Conservation (phyloP, 2,113 vertebrate genomes). For the Rhea pennata region DNA sequence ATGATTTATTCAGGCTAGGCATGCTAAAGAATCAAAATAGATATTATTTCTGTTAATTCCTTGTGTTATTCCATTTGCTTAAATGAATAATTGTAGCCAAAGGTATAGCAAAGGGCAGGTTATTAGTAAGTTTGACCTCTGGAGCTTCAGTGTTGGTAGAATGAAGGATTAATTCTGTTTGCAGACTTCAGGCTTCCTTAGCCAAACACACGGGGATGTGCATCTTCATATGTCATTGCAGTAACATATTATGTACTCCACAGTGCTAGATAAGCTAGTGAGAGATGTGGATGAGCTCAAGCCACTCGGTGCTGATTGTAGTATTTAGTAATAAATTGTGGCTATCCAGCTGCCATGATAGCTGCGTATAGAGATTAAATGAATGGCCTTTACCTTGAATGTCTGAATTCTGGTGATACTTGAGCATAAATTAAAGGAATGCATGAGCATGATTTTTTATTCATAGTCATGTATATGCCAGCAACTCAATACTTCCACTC, state of each 20-base stretch:
- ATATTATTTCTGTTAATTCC: not conserved
- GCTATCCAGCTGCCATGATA: fast-evolving
- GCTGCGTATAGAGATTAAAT: not conserved
- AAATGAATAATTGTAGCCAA: not conserved
- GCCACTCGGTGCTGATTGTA: not conserved
- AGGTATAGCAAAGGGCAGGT: not conserved
- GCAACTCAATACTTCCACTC: not conserved
- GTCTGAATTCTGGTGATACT: not conserved
- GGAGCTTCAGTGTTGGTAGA: not conserved
- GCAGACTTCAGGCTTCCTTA: not conserved
- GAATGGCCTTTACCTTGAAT: not conserved
- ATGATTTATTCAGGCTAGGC: not conserved
- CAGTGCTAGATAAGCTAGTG: not conserved
- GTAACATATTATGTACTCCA: not conserved
- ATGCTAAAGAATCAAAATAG: not conserved
- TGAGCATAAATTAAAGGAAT: not conserved
- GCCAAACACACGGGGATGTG: not conserved
- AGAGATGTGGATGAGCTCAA: not conserved
- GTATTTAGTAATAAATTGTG: not conserved
- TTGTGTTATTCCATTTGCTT: not conserved
- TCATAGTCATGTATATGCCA: not conserved
- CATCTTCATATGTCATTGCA: not conserved
- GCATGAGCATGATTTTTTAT: not conserved
- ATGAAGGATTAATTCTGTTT: not conserved
- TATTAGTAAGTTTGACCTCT: not conserved